phyloP scores from a whole-genome alignment of 1,140 invertebrate species.

The Lepidurus apus region DNA sequence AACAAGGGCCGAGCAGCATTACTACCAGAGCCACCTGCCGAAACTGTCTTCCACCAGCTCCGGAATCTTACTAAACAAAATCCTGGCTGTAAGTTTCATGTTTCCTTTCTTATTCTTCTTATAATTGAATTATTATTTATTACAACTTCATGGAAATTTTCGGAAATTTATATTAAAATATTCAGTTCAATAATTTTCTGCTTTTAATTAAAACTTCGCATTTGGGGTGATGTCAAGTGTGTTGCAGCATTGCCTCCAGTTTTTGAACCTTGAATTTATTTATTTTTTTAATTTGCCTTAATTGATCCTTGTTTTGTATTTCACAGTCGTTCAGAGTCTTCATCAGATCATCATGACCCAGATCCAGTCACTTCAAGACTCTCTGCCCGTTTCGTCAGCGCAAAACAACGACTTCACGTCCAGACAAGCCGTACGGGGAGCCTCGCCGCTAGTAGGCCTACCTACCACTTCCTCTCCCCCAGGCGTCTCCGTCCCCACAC shows the following conservation, averaged over 20 bases:
- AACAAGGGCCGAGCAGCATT: slow-evolving; percentile 47
- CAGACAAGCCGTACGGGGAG: slow-evolving; percentile 28
- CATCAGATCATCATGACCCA: slow-evolving; percentile 49
- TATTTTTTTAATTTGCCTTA: background rate
- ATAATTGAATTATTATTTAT: background rate
- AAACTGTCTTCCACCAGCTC: slow-evolving; percentile 48
- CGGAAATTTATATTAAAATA: background rate
- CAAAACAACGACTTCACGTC: slow-evolving; percentile 28
- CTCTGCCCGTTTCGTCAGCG: slow-evolving; percentile 30
- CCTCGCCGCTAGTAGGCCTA: background rate
- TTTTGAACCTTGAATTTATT: background rate
- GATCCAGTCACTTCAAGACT: slow-evolving; percentile 43
- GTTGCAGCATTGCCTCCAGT: no score
- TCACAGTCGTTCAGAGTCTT: slow-evolving; percentile 49
- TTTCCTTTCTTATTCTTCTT: background rate
- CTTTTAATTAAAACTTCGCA: no score
- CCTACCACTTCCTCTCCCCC: slow-evolving; percentile 25
- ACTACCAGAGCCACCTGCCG: slow-evolving; percentile 48
- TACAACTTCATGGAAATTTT: background rate
- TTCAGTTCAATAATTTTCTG: no score
- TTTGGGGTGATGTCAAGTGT: no score
- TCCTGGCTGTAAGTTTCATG: slow-evolving; percentile 48
- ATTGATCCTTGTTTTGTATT: slow-evolving; percentile 31
- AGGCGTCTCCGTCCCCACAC: background rate
- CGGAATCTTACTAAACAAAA: slow-evolving; percentile 51